Evolutionary conservation across 1,140 invertebrate genomes (phyloP).

Genomic region (Drosophila biarmipes): DNA sequence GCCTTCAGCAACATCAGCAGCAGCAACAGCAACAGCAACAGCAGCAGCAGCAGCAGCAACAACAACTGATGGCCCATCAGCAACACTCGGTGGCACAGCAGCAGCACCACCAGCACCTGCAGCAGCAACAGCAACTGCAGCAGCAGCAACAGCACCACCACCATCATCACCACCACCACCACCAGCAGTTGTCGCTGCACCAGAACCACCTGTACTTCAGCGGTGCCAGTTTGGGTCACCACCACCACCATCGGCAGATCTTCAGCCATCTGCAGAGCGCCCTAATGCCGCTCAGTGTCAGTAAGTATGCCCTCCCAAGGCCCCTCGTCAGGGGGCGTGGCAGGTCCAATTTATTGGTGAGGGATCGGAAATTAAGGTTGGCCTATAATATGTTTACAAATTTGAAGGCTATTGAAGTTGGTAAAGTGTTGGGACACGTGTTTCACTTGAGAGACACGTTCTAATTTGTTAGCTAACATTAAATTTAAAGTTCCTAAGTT

Average conservation of each 20-base stretch:
- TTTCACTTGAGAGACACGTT: no score
- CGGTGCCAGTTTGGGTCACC: slow-evolving; percentile 66
- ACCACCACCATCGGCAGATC: slow-evolving; percentile 81
- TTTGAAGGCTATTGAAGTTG: slow-evolving; percentile 14
- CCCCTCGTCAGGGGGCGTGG: slow-evolving; percentile 1
- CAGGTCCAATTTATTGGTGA: not conserved
- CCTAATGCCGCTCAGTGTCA: slow-evolving; percentile 80
- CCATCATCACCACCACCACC: slow-evolving; percentile 79
- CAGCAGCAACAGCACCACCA: slow-evolving; percentile 69
- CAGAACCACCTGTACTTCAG: slow-evolving; percentile 83
- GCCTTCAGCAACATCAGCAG: slow-evolving; percentile 32
- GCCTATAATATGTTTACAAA: slow-evolving; percentile 14
- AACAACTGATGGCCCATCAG: slow-evolving; percentile 56
- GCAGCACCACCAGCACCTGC: slow-evolving; percentile 48
- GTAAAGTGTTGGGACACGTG: not conserved
- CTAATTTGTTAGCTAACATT: no score
- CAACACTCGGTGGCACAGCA: slow-evolving; percentile 51
- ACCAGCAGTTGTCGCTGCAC: slow-evolving; percentile 81
- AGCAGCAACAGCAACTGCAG: slow-evolving; percentile 56
- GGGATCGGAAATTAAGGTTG: slow-evolving; percentile 19
- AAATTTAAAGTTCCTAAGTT: not conserved
- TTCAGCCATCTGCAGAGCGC: slow-evolving; percentile 83
- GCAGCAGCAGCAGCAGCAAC: slow-evolving; percentile 55
- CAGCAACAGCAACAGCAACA: slow-evolving; percentile 28
- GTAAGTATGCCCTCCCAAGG: slow-evolving; percentile 71